Evolutionary conservation across 2,113 vertebrate species (phyloP), one percentile per base, ranked within the genome.

Genomic region (Rhea americana): DNA sequence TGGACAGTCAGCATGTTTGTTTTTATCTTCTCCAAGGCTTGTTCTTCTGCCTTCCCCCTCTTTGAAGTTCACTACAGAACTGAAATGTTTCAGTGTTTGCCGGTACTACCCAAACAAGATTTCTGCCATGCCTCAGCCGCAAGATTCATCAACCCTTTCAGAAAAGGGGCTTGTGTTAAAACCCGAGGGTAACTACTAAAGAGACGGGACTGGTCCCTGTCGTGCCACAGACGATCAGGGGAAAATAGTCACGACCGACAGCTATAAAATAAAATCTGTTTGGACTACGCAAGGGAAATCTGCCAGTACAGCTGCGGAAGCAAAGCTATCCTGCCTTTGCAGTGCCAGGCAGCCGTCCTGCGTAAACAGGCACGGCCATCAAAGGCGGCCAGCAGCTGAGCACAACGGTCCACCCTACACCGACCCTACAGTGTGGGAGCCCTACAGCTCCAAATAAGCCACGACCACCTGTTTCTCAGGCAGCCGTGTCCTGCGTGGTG

Each of bases 351-450:
- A 2, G 68, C 55, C n/a, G 17, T 24, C 74, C 75, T 13, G 5
- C 15, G 35, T 70, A 62, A 61, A 28, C 32, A 21, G 71, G 59
- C 79, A 50, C 0, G 1, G 70, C 95, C 93, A 94, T 92, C 96
- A 97, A 96, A 97, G 93, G 62, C 47, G 25, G 18, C 24, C 73
- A 89, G 94, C 96, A 97, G 95, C 95, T 97, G 96, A 97, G 87
- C 43, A 11, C 43, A 5, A 28, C 37, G 66, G 35, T 65, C 81
- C 90, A 79, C 51, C 56, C 85, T 37, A 41, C 4, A 48, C 43
- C 73, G 45, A 85, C 35, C 26, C 37, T 6, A 74, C 16, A 67
- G 32, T 0, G 0, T 65, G 63, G 85, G 75, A 95, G 91, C 90
- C 59, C 26, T 53, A 25, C 67, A 93, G 81, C 73, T 65, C 32